These are phyloP conservation scores for Morus bassanus DNA, from an alignment of 2,797 vertebrate species.

Conservation along the genomic window DNA sequence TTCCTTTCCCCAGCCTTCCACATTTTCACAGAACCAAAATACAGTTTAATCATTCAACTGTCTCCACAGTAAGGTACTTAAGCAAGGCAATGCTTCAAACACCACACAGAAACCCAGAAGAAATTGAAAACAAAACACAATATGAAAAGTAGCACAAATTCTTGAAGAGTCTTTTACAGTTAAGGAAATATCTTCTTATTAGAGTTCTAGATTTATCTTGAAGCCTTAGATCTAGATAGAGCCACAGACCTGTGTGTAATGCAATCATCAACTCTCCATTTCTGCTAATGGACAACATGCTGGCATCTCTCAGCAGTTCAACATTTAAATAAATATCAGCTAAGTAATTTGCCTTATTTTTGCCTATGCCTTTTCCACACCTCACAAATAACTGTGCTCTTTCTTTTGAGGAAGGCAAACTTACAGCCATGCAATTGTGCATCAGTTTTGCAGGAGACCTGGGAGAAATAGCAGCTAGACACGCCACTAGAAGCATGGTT, in stretches of 20 bases:
- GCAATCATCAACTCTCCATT: background rate
- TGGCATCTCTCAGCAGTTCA: background rate
- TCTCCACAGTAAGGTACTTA: background rate
- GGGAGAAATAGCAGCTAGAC: background rate
- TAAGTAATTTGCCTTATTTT: constrained; percentile 27
- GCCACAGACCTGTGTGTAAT: background rate
- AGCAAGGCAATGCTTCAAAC: background rate
- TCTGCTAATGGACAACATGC: background rate
- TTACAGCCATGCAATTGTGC: background rate
- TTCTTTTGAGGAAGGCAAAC: background rate
- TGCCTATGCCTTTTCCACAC: background rate
- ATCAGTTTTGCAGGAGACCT: background rate
- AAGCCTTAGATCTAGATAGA: background rate
- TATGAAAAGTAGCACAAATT: no score
- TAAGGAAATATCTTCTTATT: background rate
- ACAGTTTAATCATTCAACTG: background rate
- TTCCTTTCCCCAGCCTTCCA: background rate
- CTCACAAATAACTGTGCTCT: background rate
- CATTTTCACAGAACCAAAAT: background rate
- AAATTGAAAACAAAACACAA: background rate
- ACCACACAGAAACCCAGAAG: background rate
- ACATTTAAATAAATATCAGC: background rate
- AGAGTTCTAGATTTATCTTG: background rate
- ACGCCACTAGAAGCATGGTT: accelerated
- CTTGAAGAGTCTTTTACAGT: background rate